A percentile compares a stretch with the other conserved stretches of the same genome.
Evolutionary conservation across 2,113 vertebrate genomes (phyloP).

Genomic region (Plectropomus leopardus): DNA sequence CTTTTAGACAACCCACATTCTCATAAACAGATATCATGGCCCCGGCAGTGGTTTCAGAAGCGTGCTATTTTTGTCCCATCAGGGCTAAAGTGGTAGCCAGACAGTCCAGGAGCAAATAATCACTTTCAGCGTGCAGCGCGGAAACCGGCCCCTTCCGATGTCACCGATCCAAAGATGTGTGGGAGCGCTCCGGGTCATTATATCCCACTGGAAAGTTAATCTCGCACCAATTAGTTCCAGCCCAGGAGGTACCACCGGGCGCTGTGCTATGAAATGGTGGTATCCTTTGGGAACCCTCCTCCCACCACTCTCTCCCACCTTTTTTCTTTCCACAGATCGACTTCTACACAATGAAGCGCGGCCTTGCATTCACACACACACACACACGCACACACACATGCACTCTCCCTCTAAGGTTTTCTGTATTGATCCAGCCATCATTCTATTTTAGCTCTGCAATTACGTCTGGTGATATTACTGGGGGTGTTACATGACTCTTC

Average conservation of each 20-base stretch:
- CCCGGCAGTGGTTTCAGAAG: conserved; percentile 42
- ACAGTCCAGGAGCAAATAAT: conserved; percentile 74
- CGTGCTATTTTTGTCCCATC: conserved; percentile 58
- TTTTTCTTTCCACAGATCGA: conserved; percentile 69
- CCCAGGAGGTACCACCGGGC: conserved; percentile 79
- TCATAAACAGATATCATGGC: conserved; percentile 47
- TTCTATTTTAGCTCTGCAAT: conserved; percentile 74
- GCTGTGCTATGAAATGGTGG: conserved; percentile 77
- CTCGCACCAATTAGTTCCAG: conserved; percentile 86
- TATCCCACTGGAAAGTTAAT: conserved; percentile 84
- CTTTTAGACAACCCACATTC: conserved; percentile 16
- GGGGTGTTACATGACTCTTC: conserved; percentile 67
- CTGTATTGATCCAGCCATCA: conserved; percentile 75
- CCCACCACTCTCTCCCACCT: conserved; percentile 53
- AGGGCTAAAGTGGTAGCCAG: conserved; percentile 57
- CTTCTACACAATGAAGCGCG: conserved; percentile 66
- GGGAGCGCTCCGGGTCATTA: conserved; percentile 80
- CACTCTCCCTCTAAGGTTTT: conserved; percentile 66
- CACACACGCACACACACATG: conserved; percentile 11
- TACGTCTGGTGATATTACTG: conserved; percentile 70
- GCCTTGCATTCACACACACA: conserved; percentile 34
- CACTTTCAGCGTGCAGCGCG: conserved; percentile 52
- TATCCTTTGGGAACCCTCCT: conserved; percentile 70
- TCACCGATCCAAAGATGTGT: conserved; percentile 75
- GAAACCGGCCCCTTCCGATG: conserved; percentile 70